Conservation (phyloP, 1,140 invertebrate species). For the Bradysia coprophila region DNA sequence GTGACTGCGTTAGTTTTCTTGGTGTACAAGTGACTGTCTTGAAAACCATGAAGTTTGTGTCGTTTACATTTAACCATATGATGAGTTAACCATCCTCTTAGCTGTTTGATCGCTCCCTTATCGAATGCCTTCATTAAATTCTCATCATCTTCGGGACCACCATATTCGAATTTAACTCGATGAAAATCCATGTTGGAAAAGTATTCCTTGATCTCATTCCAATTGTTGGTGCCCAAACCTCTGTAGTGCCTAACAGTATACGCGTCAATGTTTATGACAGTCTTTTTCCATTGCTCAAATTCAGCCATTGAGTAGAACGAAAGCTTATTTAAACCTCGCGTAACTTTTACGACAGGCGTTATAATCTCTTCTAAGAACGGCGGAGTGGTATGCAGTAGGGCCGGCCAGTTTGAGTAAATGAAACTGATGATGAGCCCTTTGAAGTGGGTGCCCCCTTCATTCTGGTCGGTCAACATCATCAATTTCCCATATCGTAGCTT, state of each 20-base stretch:
- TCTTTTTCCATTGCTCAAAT: slow-evolving; percentile 92
- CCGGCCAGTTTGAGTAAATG: slow-evolving; percentile 97
- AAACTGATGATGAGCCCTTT: slow-evolving; percentile 99
- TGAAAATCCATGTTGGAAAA: slow-evolving; percentile 91
- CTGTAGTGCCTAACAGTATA: slow-evolving; percentile 99
- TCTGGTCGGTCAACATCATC: slow-evolving; percentile 99
- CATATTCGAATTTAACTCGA: slow-evolving; percentile 79
- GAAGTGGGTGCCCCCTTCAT: slow-evolving; percentile 98
- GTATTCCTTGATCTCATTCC: slow-evolving; percentile 97
- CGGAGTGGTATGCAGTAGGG: slow-evolving; percentile 50
- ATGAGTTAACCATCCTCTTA: slow-evolving; percentile 93
- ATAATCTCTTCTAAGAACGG: slow-evolving; percentile 98
- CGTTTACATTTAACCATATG: slow-evolving; percentile 92
- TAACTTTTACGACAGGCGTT: slow-evolving; percentile 96
- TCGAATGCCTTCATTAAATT: slow-evolving; percentile 93
- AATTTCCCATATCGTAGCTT: slow-evolving; percentile 88
- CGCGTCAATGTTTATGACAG: slow-evolving; percentile 81
- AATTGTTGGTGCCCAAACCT: slow-evolving; percentile 98
- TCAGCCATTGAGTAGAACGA: slow-evolving; percentile 96
- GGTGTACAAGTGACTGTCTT: slow-evolving; percentile 82
- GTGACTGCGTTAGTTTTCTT: slow-evolving; percentile 74
- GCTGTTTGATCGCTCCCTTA: slow-evolving; percentile 85
- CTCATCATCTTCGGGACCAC: slow-evolving; percentile 73
- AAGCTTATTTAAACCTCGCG: slow-evolving; percentile 62
- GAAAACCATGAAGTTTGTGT: slow-evolving; percentile 74